Base-by-base conservation (phyloP, 2,797 vertebrate genomes). In the Antrozous pallidus region DNA sequence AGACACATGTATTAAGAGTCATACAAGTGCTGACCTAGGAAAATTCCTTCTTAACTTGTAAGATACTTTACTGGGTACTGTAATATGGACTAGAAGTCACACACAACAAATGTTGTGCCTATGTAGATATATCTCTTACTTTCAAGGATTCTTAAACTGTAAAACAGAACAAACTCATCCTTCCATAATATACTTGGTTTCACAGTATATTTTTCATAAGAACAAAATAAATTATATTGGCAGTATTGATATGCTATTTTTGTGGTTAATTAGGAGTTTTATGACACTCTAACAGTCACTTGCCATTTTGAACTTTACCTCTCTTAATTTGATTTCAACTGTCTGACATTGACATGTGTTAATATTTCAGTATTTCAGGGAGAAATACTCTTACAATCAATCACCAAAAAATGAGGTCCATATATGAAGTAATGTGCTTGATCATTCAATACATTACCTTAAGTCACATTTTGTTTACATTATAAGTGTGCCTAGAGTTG, bases 311-410 rank as follows among this genome's bases (percentile, higher is more conserved):
- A 81, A 45, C 5, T 81, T 90, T 31, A 73, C 2, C 36, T 83
- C 14, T 94, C 16, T 71, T 84, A 85, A 92, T 89, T 71, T 54
- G 70, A 75, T 75, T 91, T 88, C 61, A 95, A 77, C 22, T 61
- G 33, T 42, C 31, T 75, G 16, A 78, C 56, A 88, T 0, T 87
- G 40, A 94, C 33, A 83, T 83, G 89, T 22, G 56, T 54, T 58
- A 88, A 87, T 40, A 90, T 2, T 45, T 94, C 28, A 90, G 74
- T 88, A 58, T 84, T 88, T 88, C 47, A 93, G 70, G 49, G 42
- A 77, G 28, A 88, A 91, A 36, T 65, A 77, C 84, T 90, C 38
- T 87, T 58, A 63, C 8, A 92, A 54, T 70, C 79, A 17, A 79
- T 69, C 63, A 94, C 3, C n/a, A 70, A 74, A 31, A 94, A 45